phyloP scores from a whole-genome alignment of 1,140 invertebrate genomes.

The Atta texana region DNA sequence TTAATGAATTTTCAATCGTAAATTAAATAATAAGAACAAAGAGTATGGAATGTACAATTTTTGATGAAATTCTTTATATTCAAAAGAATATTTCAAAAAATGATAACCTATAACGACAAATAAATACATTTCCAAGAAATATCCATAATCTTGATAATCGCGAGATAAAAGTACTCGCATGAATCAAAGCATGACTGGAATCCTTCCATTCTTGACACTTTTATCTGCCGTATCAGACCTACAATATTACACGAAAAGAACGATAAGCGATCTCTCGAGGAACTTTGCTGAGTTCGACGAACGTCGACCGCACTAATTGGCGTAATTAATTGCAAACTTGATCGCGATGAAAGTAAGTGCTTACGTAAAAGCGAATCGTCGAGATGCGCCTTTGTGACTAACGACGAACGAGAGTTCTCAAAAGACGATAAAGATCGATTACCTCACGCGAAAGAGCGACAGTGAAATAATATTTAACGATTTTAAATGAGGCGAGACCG shows the following conservation, averaged over 20 bases:
- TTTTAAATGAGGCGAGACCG: too few species aligned
- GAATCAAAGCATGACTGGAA: conserved; percentile 48
- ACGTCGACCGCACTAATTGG: conserved; percentile 52
- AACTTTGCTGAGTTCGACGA: conserved; percentile 48
- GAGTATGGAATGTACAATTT: not conserved
- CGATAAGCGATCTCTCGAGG: conserved; percentile 43
- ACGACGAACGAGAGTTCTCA: conserved; percentile 23
- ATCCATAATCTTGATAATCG: conserved; percentile 17
- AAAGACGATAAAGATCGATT: conserved; percentile 38
- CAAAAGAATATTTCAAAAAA: too few species aligned
- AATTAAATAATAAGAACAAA: not conserved
- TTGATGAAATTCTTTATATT: conserved; percentile 3
- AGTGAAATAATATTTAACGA: not conserved
- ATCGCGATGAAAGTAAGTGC: conserved; percentile 52
- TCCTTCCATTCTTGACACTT: conserved; percentile 39
- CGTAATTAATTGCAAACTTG: conserved; percentile 60
- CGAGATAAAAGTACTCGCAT: conserved; percentile 31
- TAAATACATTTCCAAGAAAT: not conserved
- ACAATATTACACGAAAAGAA: not conserved
- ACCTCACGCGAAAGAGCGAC: not conserved
- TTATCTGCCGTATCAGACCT: conserved; percentile 28
- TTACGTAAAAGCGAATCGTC: conserved; percentile 51
- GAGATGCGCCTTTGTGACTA: not conserved
- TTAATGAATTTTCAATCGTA: not conserved
- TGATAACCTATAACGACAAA: not conserved